Conservation (phyloP, 1,140 invertebrate species). For the Halesus radiatus region DNA sequence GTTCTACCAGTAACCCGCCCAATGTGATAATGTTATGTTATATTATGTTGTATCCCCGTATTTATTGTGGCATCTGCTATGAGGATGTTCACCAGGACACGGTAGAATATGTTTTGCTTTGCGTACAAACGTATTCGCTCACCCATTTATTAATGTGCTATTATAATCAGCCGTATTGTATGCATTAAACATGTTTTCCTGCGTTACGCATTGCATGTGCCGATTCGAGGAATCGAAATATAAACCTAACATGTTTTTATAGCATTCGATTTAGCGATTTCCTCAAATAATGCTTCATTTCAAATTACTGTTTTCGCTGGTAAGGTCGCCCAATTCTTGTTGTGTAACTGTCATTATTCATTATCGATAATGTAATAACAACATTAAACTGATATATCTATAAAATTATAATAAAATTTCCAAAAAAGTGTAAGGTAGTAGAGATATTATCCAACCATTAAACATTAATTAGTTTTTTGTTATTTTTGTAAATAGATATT, state of each 20-base stretch:
- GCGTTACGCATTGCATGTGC: too few relatives aligned
- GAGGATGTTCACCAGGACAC: neutral
- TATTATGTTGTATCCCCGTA: neutral
- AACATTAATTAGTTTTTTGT: slow-evolving; percentile 32
- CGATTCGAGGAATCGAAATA: too few relatives aligned
- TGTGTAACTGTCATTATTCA: neutral
- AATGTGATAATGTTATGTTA: slow-evolving; percentile 11
- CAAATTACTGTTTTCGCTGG: neutral
- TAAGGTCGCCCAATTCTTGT: neutral
- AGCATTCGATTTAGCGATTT: neutral
- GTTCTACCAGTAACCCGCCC: neutral
- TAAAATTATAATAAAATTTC: slow-evolving; percentile 9
- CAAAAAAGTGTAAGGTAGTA: slow-evolving; percentile 28
- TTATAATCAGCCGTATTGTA: neutral
- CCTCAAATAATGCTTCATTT: neutral
- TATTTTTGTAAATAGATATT: slow-evolving; percentile 40
- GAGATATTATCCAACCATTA: slow-evolving; percentile 18
- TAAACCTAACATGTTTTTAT: neutral
- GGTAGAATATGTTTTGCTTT: slow-evolving; percentile 15
- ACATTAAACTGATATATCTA: slow-evolving; percentile 12
- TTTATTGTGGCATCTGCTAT: neutral
- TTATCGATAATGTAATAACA: slow-evolving; percentile 17
- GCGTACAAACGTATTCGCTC: neutral
- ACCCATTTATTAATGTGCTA: neutral
- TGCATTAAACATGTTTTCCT: neutral